Conservation (phyloP, 2,888 invertebrate species). For the Epistrophe grossulariae region DNA sequence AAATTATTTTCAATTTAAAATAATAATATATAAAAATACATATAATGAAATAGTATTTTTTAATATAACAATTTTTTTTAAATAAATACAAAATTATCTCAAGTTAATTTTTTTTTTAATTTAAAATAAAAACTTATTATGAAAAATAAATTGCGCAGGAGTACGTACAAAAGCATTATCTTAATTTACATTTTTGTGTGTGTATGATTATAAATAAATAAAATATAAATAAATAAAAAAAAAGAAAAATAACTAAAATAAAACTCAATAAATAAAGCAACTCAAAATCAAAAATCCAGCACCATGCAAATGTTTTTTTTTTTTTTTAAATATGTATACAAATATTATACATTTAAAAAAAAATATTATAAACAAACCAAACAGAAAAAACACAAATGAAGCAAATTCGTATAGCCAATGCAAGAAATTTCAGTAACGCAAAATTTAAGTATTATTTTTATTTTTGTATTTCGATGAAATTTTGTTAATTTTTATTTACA, state of each 20-base stretch:
- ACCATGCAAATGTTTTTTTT: constrained; percentile 58
- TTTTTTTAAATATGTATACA: constrained; percentile 10
- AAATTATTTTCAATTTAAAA: no score
- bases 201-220: constrained; percentile 77
- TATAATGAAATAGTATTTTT: no score
- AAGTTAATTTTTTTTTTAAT: constrained; percentile 47
- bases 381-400: constrained; percentile 52
- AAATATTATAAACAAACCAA: constrained; percentile 45
- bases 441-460: constrained; percentile 15
- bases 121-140: background rate
- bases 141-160: constrained; percentile 76
- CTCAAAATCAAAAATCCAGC: constrained; percentile 60
- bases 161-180: constrained; percentile 78
- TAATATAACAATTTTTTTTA: background rate
- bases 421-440: constrained; percentile 45
- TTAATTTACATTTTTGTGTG: constrained; percentile 79
- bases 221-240: constrained; percentile 48
- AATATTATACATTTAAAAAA: constrained; percentile 50
- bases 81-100: constrained; percentile 43
- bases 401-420: constrained; percentile 69
- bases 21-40: no score
- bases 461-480: constrained; percentile 44
- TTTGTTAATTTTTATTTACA: constrained; percentile 65
- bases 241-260: constrained; percentile 42
- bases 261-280: constrained; percentile 46